Conservation (phyloP, 1,140 invertebrate genomes). For the Macrosteles quadrilineatus region DNA sequence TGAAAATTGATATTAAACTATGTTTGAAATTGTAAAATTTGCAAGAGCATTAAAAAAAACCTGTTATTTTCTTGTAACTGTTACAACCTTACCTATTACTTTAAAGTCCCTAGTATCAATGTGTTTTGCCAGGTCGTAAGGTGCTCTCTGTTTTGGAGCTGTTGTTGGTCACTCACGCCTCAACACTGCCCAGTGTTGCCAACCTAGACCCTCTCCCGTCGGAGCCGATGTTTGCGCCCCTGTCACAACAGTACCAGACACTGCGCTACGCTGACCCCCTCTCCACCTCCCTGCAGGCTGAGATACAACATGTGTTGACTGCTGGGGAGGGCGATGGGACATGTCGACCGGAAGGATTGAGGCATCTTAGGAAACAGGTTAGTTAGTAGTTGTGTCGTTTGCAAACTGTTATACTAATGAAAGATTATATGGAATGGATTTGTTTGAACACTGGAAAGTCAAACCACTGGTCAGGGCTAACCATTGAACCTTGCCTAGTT, state of each 20-base stretch:
- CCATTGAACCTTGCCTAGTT: no score
- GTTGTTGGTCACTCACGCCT: background rate
- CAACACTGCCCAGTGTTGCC: background rate
- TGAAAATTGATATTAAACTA: no score
- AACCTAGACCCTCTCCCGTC: constrained; percentile 13
- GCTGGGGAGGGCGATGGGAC: constrained; percentile 13
- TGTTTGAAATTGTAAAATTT: no score
- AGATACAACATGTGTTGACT: constrained; percentile 35
- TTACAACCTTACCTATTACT: no score
- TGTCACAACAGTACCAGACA: constrained; percentile 19
- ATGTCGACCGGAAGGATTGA: constrained; percentile 32
- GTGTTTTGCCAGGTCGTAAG: constrained; percentile 17
- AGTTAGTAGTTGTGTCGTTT: constrained; percentile 2
- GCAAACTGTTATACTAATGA: background rate
- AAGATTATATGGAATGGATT: no score
- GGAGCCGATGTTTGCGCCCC: background rate
- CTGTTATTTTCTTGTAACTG: no score
- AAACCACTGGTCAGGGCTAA: no score
- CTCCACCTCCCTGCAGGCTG: constrained; percentile 13
- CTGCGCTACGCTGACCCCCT: background rate
- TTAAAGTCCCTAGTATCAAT: no score
- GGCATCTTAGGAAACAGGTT: constrained; percentile 34
- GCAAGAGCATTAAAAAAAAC: no score
- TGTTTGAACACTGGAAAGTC: no score
- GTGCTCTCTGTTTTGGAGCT: background rate